Conservation (phyloP, 2,113 vertebrate genomes). For the Antigone vipio region DNA sequence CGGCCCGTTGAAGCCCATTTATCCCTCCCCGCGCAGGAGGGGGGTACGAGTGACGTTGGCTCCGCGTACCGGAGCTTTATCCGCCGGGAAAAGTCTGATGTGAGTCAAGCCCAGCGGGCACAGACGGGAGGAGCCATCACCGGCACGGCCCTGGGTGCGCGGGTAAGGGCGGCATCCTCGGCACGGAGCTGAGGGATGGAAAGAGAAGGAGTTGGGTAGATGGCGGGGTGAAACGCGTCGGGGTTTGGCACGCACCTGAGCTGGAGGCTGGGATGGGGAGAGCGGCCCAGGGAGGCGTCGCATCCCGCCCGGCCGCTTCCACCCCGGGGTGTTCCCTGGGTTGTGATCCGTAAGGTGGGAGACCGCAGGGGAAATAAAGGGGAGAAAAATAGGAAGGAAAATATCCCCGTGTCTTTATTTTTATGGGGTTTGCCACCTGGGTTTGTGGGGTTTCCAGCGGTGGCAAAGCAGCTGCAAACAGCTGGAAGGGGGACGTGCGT, state of each 20-base stretch:
- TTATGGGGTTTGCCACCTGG: accelerated
- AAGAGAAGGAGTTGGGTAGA: accelerated
- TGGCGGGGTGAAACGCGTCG: accelerated
- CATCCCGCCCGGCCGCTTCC: accelerated
- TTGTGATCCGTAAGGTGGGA: accelerated
- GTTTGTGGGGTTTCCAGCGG: accelerated
- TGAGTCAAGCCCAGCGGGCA: neutral
- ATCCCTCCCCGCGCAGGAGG: constrained; percentile 7
- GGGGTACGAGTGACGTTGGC: neutral
- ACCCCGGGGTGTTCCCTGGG: accelerated
- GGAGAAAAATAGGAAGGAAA: accelerated
- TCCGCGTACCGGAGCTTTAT: neutral
- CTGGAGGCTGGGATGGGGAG: neutral
- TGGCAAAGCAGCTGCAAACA: neutral
- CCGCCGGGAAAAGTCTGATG: neutral
- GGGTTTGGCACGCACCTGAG: accelerated
- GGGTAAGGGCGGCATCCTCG: neutral
- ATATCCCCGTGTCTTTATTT: accelerated
- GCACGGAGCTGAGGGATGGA: accelerated
- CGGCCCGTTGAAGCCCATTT: neutral
- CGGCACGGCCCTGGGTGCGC: neutral
- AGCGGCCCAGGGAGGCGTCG: accelerated
- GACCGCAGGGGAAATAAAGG: neutral
- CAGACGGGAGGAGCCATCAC: neutral
- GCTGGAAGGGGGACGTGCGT: accelerated